Evolutionary conservation across 1,140 invertebrate genomes (phyloP).

Genomic region (Drosophila erecta): DNA sequence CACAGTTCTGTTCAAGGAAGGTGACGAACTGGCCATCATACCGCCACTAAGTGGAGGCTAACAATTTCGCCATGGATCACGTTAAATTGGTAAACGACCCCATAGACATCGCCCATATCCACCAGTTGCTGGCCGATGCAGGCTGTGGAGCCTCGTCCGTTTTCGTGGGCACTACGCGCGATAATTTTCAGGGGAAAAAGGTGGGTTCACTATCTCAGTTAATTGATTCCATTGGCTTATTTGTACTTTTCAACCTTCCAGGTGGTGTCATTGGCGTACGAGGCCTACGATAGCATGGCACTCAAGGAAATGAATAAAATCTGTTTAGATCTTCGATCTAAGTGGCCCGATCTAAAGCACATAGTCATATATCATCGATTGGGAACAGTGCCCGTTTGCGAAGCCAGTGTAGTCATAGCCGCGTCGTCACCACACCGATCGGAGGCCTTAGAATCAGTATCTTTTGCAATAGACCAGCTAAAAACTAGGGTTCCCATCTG

Average conservation of each 20-base stretch:
- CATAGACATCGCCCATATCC: conserved; percentile 89
- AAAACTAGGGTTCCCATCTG: conserved; percentile 97
- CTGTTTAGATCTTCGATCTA: conserved; percentile 89
- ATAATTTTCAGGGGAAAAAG: conserved; percentile 94
- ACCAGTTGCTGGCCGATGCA: conserved; percentile 88
- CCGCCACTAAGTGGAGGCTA: conserved; percentile 94
- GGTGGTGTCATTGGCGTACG: conserved; percentile 94
- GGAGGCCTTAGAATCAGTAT: conserved; percentile 92
- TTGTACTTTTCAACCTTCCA: conserved; percentile 62
- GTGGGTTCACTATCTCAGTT: conserved; percentile 82
- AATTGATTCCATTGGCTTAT: conserved; percentile 1
- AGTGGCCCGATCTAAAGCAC: conserved; percentile 90
- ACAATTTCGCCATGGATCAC: conserved; percentile 86
- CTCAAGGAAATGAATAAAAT: conserved; percentile 92
- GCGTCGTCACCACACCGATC: conserved; percentile 94
- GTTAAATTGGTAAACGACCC: conserved; percentile 89
- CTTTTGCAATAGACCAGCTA: conserved; percentile 93
- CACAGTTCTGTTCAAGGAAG: conserved; percentile 86
- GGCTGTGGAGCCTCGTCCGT: conserved; percentile 94
- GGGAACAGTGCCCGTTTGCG: conserved; percentile 93
- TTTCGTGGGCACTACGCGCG: conserved; percentile 96
- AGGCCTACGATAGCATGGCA: conserved; percentile 97
- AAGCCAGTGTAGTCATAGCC: conserved; percentile 96
- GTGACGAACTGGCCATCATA: conserved; percentile 93
- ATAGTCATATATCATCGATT: conserved; percentile 94